Conservation (phyloP, 2,797 vertebrate species). For the Ctenosaura bakeri region DNA sequence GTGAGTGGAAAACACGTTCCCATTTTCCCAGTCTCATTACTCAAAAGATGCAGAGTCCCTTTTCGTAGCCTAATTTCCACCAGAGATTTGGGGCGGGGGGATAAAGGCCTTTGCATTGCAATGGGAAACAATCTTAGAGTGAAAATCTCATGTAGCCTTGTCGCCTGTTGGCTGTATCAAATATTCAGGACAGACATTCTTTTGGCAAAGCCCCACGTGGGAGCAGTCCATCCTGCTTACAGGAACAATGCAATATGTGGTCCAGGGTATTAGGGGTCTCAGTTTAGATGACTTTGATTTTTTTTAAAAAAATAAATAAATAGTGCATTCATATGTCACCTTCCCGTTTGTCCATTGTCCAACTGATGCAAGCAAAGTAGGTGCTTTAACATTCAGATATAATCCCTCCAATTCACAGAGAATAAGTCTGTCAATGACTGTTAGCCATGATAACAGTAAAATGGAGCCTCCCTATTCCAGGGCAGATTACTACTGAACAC, state of each 20-base stretch:
- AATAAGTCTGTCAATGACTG: neutral
- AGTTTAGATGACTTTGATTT: neutral
- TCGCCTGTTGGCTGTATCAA: neutral
- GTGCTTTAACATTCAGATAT: neutral
- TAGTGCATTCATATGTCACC: neutral
- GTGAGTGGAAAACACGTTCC: conserved; percentile 81
- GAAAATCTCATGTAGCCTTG: conserved; percentile 20
- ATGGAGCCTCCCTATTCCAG: neutral
- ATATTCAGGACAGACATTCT: neutral
- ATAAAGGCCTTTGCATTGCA: conserved; percentile 33
- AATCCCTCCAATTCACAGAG: neutral
- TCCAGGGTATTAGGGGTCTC: neutral
- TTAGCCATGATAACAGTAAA: neutral
- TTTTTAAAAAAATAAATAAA: neutral
- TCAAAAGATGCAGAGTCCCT: conserved; percentile 78
- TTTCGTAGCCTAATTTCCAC: conserved; percentile 78
- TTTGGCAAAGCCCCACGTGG: neutral
- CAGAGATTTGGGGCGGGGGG: conserved; percentile 25
- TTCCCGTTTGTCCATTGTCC: neutral
- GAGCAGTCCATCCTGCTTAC: neutral
- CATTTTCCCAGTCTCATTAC: conserved; percentile 82
- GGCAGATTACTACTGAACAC: neutral
- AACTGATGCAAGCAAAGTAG: neutral
- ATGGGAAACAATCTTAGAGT: conserved; percentile 37
- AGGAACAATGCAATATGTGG: neutral